These are phyloP conservation scores for Rhadina sibilatrix DNA, from an alignment of 2,113 vertebrate species.

Conservation along the genomic window DNA sequence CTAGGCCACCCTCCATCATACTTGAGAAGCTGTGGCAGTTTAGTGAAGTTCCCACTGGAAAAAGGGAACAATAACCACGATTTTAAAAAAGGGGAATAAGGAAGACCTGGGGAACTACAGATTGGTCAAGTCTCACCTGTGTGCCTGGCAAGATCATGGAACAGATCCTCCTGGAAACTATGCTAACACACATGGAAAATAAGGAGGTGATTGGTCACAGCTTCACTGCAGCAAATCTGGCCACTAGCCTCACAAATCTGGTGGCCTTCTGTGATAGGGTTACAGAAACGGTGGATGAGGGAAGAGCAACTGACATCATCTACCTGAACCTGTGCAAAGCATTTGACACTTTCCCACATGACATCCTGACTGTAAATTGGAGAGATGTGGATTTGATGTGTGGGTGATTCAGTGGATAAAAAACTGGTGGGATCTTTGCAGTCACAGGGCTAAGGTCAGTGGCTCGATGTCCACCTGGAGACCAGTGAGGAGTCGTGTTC, in stretches of 20 bases:
- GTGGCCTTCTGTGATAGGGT: neutral
- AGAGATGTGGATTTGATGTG: neutral
- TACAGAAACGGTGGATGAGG: neutral
- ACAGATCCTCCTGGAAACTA: neutral
- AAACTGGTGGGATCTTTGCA: neutral
- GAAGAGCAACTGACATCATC: neutral
- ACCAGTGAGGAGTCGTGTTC: neutral
- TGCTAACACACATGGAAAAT: neutral
- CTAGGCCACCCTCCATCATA: neutral
- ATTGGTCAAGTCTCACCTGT: neutral
- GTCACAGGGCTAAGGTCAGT: neutral
- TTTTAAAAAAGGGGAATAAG: neutral
- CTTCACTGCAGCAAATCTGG: neutral
- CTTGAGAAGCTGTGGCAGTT: neutral
- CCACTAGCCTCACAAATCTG: neutral
- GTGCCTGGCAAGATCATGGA: neutral
- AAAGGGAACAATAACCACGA: accelerated
- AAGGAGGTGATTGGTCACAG: neutral
- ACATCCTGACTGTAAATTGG: neutral
- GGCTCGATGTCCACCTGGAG: neutral
- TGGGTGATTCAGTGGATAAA: neutral
- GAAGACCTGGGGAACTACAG: neutral
- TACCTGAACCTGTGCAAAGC: neutral
- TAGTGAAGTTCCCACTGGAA: neutral
- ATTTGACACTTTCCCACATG: neutral